Percentiles rank a stretch among this genome's conserved stretches.
These are phyloP conservation scores for Gadopsis bispinosus DNA, from an alignment of 2,797 vertebrate species.

Conservation along the genomic window DNA sequence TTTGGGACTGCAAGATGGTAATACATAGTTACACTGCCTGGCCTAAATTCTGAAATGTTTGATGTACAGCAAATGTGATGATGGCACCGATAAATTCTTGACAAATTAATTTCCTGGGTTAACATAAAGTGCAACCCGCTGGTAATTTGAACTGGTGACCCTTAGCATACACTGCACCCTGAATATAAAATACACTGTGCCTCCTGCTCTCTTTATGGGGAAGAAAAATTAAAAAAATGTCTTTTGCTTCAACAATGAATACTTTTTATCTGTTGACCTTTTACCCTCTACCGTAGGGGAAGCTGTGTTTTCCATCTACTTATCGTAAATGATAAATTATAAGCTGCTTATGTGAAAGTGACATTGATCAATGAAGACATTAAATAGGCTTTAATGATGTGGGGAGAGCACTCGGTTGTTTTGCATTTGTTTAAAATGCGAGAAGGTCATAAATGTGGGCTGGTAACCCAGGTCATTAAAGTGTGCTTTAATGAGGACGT, in stretches of 20 bases:
- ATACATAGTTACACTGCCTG: conserved; percentile 9
- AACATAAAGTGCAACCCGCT: conserved; percentile 36
- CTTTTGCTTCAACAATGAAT: conserved; percentile 33
- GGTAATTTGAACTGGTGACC: conserved; percentile 53
- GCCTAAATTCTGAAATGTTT: conserved; percentile 40
- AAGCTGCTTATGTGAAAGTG: conserved; percentile 77
- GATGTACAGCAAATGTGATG: conserved; percentile 49
- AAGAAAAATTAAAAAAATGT: conserved; percentile 24
- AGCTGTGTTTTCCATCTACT: conserved; percentile 67
- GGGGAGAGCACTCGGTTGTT: conserved; percentile 72
- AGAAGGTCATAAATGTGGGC: conserved; percentile 75
- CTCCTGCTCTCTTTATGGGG: conserved; percentile 20
- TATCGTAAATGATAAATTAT: conserved; percentile 78
- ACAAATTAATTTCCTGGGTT: conserved; percentile 58
- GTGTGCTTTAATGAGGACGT: conserved; percentile 66
- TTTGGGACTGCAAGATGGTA: not conserved
- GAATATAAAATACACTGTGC: conserved; percentile 29
- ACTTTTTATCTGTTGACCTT: conserved; percentile 60
- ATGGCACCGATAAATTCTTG: conserved; percentile 44
- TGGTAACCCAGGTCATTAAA: conserved; percentile 71
- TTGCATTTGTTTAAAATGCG: conserved; percentile 72
- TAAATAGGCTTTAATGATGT: conserved; percentile 77
- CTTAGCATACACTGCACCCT: conserved; percentile 4
- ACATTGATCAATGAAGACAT: conserved; percentile 82
- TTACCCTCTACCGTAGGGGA: conserved; percentile 41